A percentile compares a stretch with the other conserved stretches of the same genome.
phyloP scores from a whole-genome alignment of 1,140 invertebrate genomes.

The Cataglyphis hispanica region DNA sequence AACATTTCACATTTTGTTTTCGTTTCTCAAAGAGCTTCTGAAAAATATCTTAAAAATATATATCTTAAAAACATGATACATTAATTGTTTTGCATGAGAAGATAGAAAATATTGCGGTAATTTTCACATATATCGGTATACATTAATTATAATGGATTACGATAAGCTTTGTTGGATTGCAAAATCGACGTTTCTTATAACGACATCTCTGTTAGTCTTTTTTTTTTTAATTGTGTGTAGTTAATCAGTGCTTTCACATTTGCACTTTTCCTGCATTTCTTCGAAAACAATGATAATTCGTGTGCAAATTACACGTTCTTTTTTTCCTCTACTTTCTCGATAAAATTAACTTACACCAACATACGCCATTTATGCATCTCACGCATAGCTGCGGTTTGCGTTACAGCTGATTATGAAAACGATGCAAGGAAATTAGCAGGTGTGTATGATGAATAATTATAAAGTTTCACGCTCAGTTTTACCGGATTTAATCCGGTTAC shows the following conservation, averaged over 20 bases:
- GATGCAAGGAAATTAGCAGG: background rate
- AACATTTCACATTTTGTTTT: background rate
- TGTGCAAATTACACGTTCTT: background rate
- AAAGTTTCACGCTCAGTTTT: conserved; percentile 8
- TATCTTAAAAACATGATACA: background rate
- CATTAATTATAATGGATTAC: conserved; percentile 8
- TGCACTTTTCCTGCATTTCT: background rate
- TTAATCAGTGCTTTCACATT: too few species aligned
- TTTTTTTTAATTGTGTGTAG: too few species aligned
- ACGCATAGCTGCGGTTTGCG: conserved; percentile 2
- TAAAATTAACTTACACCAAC: background rate
- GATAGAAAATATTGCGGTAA: too few species aligned
- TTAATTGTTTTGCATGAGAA: too few species aligned
- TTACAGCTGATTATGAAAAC: background rate
- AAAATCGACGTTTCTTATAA: background rate
- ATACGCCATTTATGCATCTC: background rate
- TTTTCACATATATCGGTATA: background rate
- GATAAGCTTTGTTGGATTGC: background rate
- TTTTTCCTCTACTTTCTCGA: background rate
- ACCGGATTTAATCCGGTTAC: background rate
- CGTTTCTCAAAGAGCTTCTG: too few species aligned
- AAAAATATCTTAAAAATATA: background rate
- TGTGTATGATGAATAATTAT: conserved; percentile 4
- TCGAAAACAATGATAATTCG: background rate
- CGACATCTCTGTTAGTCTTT: background rate